Base-by-base conservation (phyloP, 2,797 vertebrate genomes). In the Glossophaga mutica region DNA sequence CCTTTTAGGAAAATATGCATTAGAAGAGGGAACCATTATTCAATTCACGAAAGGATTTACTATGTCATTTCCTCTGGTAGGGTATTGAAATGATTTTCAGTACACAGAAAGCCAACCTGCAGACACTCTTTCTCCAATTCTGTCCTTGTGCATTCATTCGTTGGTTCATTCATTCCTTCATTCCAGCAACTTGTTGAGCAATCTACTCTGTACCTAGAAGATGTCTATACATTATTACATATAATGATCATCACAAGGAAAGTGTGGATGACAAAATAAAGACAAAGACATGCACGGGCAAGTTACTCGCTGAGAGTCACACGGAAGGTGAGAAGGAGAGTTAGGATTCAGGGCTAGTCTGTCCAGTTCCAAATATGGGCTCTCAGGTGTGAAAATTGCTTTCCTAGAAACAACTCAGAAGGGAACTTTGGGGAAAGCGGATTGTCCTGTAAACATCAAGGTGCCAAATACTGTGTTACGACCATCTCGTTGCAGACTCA, bases 1-100 rank as follows among this genome's bases (percentile, higher is more conserved):
- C n/a, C n/a, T n/a, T n/a, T n/a, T n/a, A n/a, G 68, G 67, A 95
- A 86, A 91, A 37, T 16, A 79, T 18, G 91, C 34, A 86, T 93
- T 82, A 86, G n/a, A 29, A 29, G 59, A 74, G 44, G 76, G 42
- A 87, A 95, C 76, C 5, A 6, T n/a, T 77, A 76, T 78, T 94
- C 52, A 76, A 73, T 42, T 73, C 91, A 84, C 2, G 0, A 52
- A 57, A 88, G 42, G 39, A 92, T 88, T 90, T 81, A 32, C 42
- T 87, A 12, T 37, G 77, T 10, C 65, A 82, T 96, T 91, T 88
- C 70, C 59, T 97, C 86, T 16, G 55, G 24, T 19, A 65, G 39
- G 26, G 42, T 32, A 67, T 57, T 57, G 44, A 90, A 90, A 77
- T 68, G 67, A 18, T 3, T 10, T 59, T 87, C 32, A 22, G 34